Evolutionary conservation across 53 echinoderm and acorn worm genomes (phyloP).

Genomic region (Astropecten irregularis): DNA sequence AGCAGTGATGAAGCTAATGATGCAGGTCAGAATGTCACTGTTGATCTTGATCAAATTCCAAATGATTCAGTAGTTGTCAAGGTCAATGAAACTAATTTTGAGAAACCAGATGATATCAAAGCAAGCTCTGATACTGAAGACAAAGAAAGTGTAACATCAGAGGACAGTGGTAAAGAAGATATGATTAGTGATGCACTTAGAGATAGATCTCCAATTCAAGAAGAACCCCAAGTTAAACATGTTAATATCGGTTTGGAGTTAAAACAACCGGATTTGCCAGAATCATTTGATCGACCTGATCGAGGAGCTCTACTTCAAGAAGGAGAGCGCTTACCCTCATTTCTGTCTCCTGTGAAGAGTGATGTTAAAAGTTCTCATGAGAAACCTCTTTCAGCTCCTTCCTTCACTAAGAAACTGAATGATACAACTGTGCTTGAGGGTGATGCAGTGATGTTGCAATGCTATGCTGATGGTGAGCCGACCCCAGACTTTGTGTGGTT

Average conservation of each 20-base stretch:
- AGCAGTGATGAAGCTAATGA: constrained; percentile 2
- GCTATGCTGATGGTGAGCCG: constrained; percentile 77
- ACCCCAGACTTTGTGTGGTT: constrained; percentile 79
- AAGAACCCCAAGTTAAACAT: neutral
- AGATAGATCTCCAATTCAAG: neutral
- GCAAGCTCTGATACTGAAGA: neutral
- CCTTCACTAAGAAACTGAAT: constrained; percentile 66
- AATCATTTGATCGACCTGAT: neutral
- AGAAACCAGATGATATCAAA: neutral
- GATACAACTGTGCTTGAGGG: constrained; percentile 79
- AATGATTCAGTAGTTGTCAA: constrained; percentile 9
- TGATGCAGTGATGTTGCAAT: constrained; percentile 75
- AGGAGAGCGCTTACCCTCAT: constrained; percentile 40
- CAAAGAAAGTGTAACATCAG: neutral
- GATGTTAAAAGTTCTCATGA: constrained; percentile 59
- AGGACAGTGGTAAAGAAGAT: no score
- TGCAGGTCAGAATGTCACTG: neutral
- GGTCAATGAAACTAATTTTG: neutral
- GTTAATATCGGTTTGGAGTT: neutral
- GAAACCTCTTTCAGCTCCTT: constrained; percentile 60
- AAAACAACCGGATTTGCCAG: neutral
- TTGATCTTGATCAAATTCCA: constrained; percentile 1
- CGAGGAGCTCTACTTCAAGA: neutral
- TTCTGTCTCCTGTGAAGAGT: constrained; percentile 23
- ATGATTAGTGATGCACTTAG: neutral